Conservation (phyloP, 2,113 vertebrate species). For the Scatophagus argus region DNA sequence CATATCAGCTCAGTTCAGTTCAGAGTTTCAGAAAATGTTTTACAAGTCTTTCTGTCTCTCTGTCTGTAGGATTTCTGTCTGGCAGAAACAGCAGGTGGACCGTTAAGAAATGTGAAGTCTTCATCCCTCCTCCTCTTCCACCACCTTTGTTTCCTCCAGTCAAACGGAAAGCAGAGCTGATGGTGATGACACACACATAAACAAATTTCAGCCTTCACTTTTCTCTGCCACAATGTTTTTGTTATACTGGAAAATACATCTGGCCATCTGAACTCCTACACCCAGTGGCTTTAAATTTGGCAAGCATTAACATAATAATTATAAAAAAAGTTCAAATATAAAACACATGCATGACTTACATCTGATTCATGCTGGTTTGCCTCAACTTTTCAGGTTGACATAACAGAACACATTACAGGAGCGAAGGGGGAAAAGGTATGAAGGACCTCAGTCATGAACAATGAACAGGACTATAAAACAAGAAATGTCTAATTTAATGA, state of each 20-base stretch:
- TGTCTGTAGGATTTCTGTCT: conserved; percentile 38
- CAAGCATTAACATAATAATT: not conserved
- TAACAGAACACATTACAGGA: conserved; percentile 68
- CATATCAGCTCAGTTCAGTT: not conserved
- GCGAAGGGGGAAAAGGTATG: conserved; percentile 63
- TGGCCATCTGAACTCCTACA: not conserved
- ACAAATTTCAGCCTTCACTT: not conserved
- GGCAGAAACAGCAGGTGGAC: conserved; percentile 19
- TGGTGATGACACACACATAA: conserved; percentile 44
- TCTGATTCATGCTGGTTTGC: not conserved
- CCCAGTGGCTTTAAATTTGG: not conserved
- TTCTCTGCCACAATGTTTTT: not conserved
- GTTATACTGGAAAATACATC: no score
- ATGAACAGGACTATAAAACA: not conserved
- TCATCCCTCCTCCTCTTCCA: conserved; percentile 68
- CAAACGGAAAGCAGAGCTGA: conserved; percentile 55
- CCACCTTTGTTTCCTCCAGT: conserved; percentile 72
- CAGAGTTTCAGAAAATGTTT: not conserved
- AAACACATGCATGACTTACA: not conserved
- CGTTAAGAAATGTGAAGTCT: conserved; percentile 30
- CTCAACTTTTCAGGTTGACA: conserved; percentile 55
- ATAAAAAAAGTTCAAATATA: not conserved
- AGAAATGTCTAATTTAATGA: not conserved
- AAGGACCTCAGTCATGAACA: not conserved
- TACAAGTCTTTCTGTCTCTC: no score